Base-by-base conservation (phyloP, 2,888 invertebrate species). In the Hirtodrosophila histrioides region DNA sequence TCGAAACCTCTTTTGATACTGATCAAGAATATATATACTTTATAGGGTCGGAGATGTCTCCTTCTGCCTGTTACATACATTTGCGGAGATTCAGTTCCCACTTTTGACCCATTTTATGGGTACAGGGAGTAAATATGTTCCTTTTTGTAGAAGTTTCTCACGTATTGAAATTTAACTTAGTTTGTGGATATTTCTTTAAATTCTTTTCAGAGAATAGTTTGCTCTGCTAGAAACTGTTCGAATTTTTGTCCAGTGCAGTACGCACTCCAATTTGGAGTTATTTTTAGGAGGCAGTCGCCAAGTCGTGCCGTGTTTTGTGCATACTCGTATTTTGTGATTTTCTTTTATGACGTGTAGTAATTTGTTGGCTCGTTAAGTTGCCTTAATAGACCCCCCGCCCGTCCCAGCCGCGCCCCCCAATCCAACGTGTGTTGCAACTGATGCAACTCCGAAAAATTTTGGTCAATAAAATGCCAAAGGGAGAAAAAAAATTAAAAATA, bases 281-380 rank as follows among this genome's bases (percentile, higher is more conserved):
- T 76, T 74, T 74, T 63, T 74, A 78, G 69, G 41, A 29, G 41
- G 24, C 60, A 36, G 37, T 36, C 35, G 46, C 17, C 43, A 11
- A 9, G 41, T 66, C 36, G 50, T 4, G 41, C 27, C 27, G n/a
- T 44, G 43, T 55, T 66, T 70, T 63, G 63, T 54, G 67, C 54
- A 55, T 61, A 17, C 17, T 17, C 17, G 17, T 17, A 54, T 63
- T 68, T 57, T 68, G 87, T 75, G 72, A 76, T 80, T 70, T 75
- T 66, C 62, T 89, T 90, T 91, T 90, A 91, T 91, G 89, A 88
- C 80, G 89, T 90, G 90, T 86, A 87, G 89, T 90, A 90, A 91
- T 91, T 91, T 91, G 91, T 91, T 89, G 89, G 88, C 85, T 90
- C 90, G 86, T 90, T 90, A 88, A 89, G 85, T 88, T 74, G 61